Conservation (phyloP, 2,888 invertebrate species). For the Drosophila atroscutellata region DNA sequence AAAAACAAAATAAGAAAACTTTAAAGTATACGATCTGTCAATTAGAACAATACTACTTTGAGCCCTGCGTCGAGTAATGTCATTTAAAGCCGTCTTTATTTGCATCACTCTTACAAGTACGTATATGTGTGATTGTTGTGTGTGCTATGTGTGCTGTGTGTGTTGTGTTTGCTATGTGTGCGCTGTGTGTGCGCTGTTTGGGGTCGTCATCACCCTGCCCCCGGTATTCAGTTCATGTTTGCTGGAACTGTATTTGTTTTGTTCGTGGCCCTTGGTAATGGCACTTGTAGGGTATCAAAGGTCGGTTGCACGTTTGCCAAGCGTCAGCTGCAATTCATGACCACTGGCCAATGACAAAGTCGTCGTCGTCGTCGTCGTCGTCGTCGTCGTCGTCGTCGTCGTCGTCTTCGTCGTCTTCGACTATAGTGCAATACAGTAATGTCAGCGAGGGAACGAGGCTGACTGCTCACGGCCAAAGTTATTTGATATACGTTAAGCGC, state of each 20-base stretch:
- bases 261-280: slow-evolving; percentile 43
- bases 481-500: slow-evolving; percentile 66
- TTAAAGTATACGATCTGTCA: slow-evolving; percentile 2
- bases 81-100: not conserved
- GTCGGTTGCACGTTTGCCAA: slow-evolving; percentile 34
- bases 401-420: not conserved
- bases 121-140: not conserved
- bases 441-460: slow-evolving; percentile 17
- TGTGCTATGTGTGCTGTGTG: not conserved
- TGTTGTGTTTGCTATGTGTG: not conserved
- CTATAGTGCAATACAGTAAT: slow-evolving; percentile 18
- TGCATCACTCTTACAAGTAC: not conserved
- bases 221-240: slow-evolving; percentile 13
- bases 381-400: not conserved
- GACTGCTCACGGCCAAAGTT: slow-evolving; percentile 28
- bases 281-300: slow-evolving; percentile 73
- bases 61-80: slow-evolving; percentile 7
- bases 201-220: not conserved
- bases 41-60: not conserved
- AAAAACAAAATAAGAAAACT: not conserved
- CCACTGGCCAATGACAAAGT: slow-evolving; percentile 36
- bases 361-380: not conserved
- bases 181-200: not conserved
- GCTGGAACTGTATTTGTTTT: slow-evolving; percentile 27
- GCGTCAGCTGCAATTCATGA: slow-evolving; percentile 23